Evolutionary conservation across 2,888 invertebrate genomes (phyloP).

Genomic region (Tinea semifulvella): DNA sequence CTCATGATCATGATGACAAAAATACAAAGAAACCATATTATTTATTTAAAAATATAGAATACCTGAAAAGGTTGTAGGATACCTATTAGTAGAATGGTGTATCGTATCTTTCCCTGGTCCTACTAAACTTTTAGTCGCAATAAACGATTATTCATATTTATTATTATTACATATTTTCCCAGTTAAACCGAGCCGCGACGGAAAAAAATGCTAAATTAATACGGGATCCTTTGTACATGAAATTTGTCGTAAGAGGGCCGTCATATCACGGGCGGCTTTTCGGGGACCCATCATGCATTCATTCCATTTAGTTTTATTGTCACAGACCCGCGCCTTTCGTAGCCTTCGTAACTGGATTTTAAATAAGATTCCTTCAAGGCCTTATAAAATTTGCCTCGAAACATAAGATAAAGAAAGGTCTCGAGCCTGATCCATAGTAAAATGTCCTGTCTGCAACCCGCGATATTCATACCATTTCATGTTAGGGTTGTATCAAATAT

Average conservation of each 20-base stretch:
- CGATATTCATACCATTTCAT: not conserved
- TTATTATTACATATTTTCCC: not conserved
- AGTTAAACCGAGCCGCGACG: too few relatives aligned
- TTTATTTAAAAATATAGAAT: too few relatives aligned
- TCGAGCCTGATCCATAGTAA: conserved; percentile 47
- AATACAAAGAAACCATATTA: too few relatives aligned
- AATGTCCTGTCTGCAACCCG: conserved; percentile 33
- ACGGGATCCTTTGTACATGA: conserved; percentile 43
- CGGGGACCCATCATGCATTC: conserved; percentile 60
- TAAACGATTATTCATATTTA: conserved; percentile 1
- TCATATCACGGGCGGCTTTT: conserved; percentile 51
- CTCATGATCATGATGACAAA: too few relatives aligned
- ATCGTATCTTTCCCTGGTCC: too few relatives aligned
- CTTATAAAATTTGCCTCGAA: conserved; percentile 53
- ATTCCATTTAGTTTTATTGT: conserved; percentile 68
- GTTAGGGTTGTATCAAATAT: not conserved
- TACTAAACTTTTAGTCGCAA: too few relatives aligned
- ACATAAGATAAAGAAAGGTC: conserved; percentile 62
- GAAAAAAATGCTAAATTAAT: conserved; percentile 31
- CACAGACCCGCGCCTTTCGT: conserved; percentile 62
- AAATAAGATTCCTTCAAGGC: conserved; percentile 60
- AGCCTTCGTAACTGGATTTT: conserved; percentile 60
- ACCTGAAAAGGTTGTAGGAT: too few relatives aligned
- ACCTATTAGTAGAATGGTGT: too few relatives aligned
- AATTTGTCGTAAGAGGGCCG: conserved; percentile 42